phyloP scores from a whole-genome alignment of 2,113 vertebrate species.

The Gobius niger region DNA sequence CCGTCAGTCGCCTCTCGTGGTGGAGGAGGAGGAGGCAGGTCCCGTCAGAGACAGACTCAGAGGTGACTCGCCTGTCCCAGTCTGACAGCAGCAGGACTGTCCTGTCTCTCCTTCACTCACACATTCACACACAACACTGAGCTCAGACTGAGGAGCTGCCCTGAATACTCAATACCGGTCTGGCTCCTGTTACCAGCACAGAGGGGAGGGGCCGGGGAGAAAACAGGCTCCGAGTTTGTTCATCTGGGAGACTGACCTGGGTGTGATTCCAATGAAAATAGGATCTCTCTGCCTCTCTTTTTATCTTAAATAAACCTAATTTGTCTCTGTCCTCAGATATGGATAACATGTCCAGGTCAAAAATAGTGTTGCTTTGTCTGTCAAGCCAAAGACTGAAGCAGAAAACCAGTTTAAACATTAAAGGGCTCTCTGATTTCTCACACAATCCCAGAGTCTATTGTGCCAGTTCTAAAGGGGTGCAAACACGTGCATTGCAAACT shows the following conservation, averaged over 20 bases:
- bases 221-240: neutral
- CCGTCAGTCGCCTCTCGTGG: too few relatives aligned
- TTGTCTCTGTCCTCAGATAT: too few relatives aligned
- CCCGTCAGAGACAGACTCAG: neutral
- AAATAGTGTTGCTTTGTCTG: too few relatives aligned
- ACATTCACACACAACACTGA: conserved; percentile 46
- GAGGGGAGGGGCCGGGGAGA: neutral
- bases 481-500: too few relatives aligned
- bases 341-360: too few relatives aligned
- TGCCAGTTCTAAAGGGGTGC: too few relatives aligned
- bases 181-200: conserved; percentile 20
- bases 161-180: conserved; percentile 45
- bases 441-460: too few relatives aligned
- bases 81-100: conserved; percentile 1
- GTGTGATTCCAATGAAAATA: neutral
- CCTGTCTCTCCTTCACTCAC: conserved; percentile 13
- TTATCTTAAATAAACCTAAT: neutral
- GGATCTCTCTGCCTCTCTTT: neutral
- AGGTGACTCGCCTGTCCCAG: conserved; percentile 1
- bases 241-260: neutral
- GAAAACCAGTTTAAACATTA: too few relatives aligned
- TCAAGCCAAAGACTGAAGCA: too few relatives aligned
- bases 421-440: too few relatives aligned
- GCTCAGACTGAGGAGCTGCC: conserved; percentile 61
- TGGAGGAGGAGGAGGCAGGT: neutral